Conservation (phyloP, 2,888 invertebrate species). For the Epinotia demarniana region DNA sequence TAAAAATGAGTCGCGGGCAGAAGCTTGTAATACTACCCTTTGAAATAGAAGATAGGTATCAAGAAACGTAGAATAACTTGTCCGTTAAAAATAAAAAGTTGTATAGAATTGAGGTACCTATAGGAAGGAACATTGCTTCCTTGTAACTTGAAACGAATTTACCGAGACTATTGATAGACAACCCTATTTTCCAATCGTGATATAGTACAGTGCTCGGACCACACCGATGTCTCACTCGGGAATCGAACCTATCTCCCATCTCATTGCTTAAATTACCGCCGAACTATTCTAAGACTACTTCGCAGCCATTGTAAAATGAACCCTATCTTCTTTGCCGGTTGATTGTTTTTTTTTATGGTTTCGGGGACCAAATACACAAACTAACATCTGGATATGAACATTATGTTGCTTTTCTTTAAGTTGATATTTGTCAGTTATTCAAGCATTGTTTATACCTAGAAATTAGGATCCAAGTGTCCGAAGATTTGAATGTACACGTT, state of each 20-base stretch:
- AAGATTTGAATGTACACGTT: background rate
- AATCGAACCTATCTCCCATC: constrained; percentile 37
- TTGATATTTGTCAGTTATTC: constrained; percentile 1
- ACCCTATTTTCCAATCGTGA: constrained; percentile 35
- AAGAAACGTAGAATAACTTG: too few species aligned
- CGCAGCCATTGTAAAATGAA: background rate
- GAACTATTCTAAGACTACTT: background rate
- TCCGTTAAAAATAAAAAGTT: too few species aligned
- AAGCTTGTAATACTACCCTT: too few species aligned
- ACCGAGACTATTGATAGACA: background rate
- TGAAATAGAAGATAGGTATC: too few species aligned
- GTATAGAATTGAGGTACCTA: too few species aligned
- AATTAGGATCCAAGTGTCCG: background rate
- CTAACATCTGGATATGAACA: background rate
- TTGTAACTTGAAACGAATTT: background rate
- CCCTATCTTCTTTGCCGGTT: background rate
- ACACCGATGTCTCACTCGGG: constrained; percentile 43
- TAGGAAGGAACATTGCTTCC: too few species aligned
- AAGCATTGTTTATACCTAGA: background rate
- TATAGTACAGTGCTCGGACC: constrained; percentile 22
- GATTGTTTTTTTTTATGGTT: background rate
- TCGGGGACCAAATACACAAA: background rate
- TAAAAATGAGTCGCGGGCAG: too few species aligned
- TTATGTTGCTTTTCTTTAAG: background rate
- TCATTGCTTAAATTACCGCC: constrained; percentile 22